A percentile compares a stretch with the other conserved stretches of the same genome.
phyloP scores from a whole-genome alignment of 2,797 vertebrate genomes.

The Eremophila alpestris region DNA sequence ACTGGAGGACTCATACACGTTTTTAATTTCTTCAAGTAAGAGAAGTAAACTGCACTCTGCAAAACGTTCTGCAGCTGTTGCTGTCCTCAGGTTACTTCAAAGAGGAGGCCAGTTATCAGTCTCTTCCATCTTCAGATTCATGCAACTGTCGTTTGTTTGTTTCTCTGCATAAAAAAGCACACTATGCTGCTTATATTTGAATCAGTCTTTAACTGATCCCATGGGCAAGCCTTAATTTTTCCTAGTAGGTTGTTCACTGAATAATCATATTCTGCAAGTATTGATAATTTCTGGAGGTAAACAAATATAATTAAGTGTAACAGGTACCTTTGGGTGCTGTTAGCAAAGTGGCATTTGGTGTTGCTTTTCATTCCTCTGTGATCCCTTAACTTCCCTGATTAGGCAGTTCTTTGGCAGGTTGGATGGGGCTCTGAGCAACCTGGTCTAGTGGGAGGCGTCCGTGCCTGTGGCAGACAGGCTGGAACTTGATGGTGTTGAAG shows the following conservation, averaged over 20 bases:
- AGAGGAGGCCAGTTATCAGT: neutral
- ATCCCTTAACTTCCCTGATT: neutral
- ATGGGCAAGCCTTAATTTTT: neutral
- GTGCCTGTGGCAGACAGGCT: rapidly evolving
- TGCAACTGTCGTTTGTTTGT: neutral
- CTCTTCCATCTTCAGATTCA: neutral
- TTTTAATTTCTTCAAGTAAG: neutral
- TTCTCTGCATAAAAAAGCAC: neutral
- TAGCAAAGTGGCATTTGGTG: neutral
- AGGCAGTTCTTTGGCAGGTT: neutral
- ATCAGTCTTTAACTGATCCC: neutral
- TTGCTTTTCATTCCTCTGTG: neutral
- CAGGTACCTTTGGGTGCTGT: neutral
- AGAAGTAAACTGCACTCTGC: neutral
- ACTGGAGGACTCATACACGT: neutral
- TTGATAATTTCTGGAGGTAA: conserved; percentile 6
- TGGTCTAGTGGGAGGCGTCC: neutral
- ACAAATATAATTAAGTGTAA: conserved; percentile 32
- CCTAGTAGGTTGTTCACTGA: neutral
- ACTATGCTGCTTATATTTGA: neutral
- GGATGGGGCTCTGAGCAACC: neutral
- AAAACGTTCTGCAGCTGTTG: neutral
- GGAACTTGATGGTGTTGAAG: neutral
- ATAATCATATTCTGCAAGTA: neutral
- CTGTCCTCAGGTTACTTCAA: neutral